phyloP scores from a whole-genome alignment of 2,113 vertebrate species.

The Apodemus sylvaticus region DNA sequence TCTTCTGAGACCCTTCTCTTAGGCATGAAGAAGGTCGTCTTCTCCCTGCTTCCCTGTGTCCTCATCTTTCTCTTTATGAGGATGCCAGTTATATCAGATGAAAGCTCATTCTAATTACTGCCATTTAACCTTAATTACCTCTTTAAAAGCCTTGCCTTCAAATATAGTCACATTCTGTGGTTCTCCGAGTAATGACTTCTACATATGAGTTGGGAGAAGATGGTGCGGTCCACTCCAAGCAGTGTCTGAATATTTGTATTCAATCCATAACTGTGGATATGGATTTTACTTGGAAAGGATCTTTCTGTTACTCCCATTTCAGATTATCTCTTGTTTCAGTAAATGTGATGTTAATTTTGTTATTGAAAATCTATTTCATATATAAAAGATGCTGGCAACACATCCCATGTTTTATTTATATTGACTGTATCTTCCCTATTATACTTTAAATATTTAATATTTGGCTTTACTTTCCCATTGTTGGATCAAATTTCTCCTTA shows the following conservation, averaged over 20 bases:
- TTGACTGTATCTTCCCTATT: background rate
- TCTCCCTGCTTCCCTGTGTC: background rate
- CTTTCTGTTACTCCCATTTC: background rate
- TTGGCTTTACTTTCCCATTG: background rate
- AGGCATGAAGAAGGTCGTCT: background rate
- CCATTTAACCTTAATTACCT: background rate
- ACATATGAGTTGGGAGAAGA: background rate
- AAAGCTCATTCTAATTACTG: background rate
- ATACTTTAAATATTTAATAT: conserved; percentile 39
- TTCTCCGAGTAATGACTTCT: background rate
- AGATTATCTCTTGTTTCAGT: background rate
- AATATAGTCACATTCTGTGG: background rate
- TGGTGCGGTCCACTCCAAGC: background rate
- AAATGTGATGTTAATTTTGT: conserved; percentile 1
- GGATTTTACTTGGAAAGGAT: background rate
- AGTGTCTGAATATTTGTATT: conserved; percentile 8
- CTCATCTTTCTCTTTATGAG: background rate
- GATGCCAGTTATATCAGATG: background rate
- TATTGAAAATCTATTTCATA: conserved; percentile 23
- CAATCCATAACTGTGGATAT: conserved; percentile 15
- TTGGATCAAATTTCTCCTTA: conserved; percentile 25
- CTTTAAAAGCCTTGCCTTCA: background rate
- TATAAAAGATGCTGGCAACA: conserved; percentile 32
- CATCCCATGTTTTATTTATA: conserved; percentile 29
- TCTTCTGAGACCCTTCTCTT: background rate